Evolutionary conservation across 2,113 vertebrate species (phyloP).

Genomic region (Onychorhynchus coronatus): DNA sequence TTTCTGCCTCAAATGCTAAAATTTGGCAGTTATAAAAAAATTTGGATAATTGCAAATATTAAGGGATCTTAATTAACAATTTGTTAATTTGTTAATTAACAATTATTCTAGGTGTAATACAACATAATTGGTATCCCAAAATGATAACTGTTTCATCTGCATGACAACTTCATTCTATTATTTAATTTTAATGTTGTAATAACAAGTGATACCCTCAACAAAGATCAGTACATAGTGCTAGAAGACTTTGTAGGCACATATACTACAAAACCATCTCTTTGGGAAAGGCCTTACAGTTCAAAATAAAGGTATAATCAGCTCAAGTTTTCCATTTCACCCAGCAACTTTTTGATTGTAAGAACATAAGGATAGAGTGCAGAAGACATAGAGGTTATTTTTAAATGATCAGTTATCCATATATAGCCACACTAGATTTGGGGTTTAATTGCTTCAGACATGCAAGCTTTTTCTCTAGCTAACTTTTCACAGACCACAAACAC

Average conservation of each 20-base stretch:
- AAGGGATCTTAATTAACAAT: neutral
- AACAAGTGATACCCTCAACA: neutral
- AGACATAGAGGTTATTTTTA: neutral
- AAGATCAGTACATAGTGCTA: neutral
- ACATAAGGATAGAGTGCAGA: neutral
- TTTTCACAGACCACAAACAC: neutral
- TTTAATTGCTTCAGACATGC: conserved; percentile 20
- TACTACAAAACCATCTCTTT: neutral
- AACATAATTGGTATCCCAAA: neutral
- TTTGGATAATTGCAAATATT: neutral
- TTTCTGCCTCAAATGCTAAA: neutral
- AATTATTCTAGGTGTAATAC: neutral
- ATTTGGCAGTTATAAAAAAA: neutral
- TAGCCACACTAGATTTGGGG: neutral
- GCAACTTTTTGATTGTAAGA: neutral
- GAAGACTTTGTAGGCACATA: neutral
- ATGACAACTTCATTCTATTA: neutral
- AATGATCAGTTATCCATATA: neutral
- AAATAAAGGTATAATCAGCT: neutral
- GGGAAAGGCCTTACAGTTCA: neutral
- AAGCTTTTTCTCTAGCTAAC: neutral
- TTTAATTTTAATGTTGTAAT: neutral
- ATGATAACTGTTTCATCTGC: neutral
- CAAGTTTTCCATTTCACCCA: neutral
- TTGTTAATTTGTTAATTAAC: too few relatives aligned